Evolutionary conservation across 2,113 vertebrate genomes (phyloP), one percentile per base, ranked within the genome.

Genomic region (Lota lota): DNA sequence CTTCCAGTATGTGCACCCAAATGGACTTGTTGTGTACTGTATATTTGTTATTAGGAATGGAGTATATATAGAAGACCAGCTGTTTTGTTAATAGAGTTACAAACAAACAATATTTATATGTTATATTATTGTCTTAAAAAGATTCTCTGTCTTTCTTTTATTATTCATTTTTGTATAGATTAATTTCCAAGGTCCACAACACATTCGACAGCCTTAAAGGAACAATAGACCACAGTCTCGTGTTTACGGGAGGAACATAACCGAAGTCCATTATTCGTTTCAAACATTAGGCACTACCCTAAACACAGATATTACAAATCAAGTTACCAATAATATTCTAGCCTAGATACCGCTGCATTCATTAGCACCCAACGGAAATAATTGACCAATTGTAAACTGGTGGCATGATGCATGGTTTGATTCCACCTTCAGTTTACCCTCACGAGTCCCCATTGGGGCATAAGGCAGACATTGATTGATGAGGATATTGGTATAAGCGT

Each of bases 41-140:
- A 85, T 76, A 82, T 64, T 88, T 60, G 71, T 88, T 77, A 83
- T 78, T 91, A 84, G 88, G 88, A 77, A 74, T 74, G 76, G 71
- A 85, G 77, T 89, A 56, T 53, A 33, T 15, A 17, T 56, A 83
- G 81, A 87, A 79, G 72, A 73, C 79, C 78, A 76, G 75, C 85
- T 73, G 68, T 87, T 87, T 88, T 85, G 86, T 87, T 86, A 85
- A 80, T 84, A 84, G 80, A 83, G 78, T 81, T 77, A 78, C 64
- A 85, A 66, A 47, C 7, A 47, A 47, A 47, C 40, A 86, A 63
- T 86, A 88, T 86, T 85, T 76, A 75, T 83, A 79, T 83, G 83
- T 86, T 87, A 81, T 86, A 47, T 83, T 84, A 81, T 82, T 51
- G 74, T 87, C 69, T 84, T 69, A 70, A 79, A 47, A 63, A 56